Percentiles rank a stretch among this genome's conserved stretches.
Evolutionary conservation across 2,113 vertebrate species (phyloP).

Genomic region (Lycaon pictus): DNA sequence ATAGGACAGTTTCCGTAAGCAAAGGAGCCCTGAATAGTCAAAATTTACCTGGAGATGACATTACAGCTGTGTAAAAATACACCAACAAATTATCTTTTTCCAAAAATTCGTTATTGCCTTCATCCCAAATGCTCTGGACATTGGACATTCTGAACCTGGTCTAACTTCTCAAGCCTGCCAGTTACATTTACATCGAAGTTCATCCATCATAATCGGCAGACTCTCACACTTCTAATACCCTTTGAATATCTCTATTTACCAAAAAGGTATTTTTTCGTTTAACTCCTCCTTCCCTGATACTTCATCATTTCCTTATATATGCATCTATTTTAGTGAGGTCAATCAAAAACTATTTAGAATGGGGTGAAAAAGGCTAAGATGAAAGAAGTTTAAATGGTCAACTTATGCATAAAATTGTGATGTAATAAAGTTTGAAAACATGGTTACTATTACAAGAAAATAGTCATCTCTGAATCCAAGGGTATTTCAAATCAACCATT

Average conservation of each 20-base stretch:
- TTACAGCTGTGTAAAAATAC: neutral
- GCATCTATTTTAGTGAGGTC: neutral
- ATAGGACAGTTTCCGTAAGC: neutral
- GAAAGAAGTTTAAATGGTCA: neutral
- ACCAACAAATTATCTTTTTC: neutral
- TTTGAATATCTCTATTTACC: neutral
- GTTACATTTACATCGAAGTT: neutral
- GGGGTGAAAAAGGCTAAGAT: neutral
- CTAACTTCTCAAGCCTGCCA: neutral
- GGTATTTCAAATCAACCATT: neutral
- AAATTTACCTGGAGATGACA: neutral
- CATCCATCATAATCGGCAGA: neutral
- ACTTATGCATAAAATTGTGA: neutral
- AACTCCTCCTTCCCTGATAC: neutral
- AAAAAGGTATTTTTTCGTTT: neutral
- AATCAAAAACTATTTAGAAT: neutral
- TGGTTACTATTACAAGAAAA: neutral
- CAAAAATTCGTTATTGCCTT: neutral
- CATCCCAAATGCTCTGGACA: neutral
- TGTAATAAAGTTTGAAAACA: neutral
- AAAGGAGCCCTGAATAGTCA: neutral
- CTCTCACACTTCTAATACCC: neutral
- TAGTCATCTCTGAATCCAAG: neutral
- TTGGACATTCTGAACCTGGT: neutral
- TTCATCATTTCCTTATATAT: neutral